phyloP scores from a whole-genome alignment of 2,113 vertebrate species.

The Hippocampus comes region DNA sequence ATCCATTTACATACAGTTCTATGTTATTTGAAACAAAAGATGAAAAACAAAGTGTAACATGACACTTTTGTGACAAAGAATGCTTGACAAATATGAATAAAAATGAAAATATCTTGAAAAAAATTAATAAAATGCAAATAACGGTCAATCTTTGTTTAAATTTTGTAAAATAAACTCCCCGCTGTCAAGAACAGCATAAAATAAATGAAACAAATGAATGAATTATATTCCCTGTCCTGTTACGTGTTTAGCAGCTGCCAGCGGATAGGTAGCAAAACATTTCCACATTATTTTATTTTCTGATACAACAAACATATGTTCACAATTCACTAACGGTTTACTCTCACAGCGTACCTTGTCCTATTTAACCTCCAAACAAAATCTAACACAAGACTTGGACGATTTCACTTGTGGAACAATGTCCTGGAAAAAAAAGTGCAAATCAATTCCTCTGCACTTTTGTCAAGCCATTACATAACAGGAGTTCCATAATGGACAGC shows the following conservation, averaged over 20 bases:
- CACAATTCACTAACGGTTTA: no score
- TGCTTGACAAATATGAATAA: background rate
- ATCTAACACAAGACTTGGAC: background rate
- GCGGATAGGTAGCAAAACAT: slow-evolving; percentile 37
- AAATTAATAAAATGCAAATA: background rate
- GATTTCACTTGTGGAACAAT: background rate
- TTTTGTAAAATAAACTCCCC: slow-evolving; percentile 53
- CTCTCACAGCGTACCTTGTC: no score
- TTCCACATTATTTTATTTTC: slow-evolving; percentile 26
- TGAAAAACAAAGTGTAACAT: background rate
- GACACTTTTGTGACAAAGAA: background rate
- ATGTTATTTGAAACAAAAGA: background rate
- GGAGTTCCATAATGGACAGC: no score
- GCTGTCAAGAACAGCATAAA: slow-evolving; percentile 23
- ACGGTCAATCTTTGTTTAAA: background rate
- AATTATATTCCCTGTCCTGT: slow-evolving; percentile 40
- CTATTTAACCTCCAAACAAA: no score
- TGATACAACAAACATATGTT: slow-evolving; percentile 47
- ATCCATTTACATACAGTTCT: background rate
- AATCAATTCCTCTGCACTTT: background rate
- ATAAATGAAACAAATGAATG: slow-evolving; percentile 15
- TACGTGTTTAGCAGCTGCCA: slow-evolving; percentile 23
- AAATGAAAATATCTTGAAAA: background rate
- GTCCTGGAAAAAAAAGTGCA: background rate
- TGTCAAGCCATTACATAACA: background rate